phyloP scores from a whole-genome alignment of 2,113 vertebrate species.

The Nibea coibor region DNA sequence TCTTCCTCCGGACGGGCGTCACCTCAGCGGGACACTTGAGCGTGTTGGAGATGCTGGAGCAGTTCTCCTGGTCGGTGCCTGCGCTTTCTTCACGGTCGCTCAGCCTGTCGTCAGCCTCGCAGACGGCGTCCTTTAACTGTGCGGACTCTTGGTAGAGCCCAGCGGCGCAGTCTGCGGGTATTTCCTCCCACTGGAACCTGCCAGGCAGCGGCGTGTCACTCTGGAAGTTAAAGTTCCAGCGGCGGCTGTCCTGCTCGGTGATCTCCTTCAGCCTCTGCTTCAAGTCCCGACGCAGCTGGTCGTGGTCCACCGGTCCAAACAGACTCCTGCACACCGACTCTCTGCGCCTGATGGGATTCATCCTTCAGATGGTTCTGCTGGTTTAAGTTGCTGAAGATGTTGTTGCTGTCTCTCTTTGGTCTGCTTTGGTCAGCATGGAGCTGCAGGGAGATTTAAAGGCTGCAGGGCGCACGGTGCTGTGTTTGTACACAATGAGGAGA shows the following conservation, averaged over 20 bases:
- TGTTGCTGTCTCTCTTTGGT: not conserved
- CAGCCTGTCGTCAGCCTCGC: not conserved
- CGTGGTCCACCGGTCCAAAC: conserved; percentile 91
- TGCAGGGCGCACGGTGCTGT: conserved; percentile 29
- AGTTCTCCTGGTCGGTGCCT: conserved; percentile 82
- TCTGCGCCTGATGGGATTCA: conserved; percentile 57
- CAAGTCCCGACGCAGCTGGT: conserved; percentile 87
- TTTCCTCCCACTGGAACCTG: conserved; percentile 86
- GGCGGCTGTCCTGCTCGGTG: conserved; percentile 84
- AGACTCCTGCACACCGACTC: conserved; percentile 84
- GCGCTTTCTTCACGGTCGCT: not conserved
- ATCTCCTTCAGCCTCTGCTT: conserved; percentile 83
- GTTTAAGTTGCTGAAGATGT: too few species aligned
- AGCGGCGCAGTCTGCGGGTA: conserved; percentile 73
- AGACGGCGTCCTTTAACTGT: not conserved
- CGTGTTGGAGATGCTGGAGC: conserved; percentile 73
- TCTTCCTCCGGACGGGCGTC: conserved; percentile 64
- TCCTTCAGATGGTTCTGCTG: conserved; percentile 22
- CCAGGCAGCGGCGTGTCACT: conserved; percentile 85
- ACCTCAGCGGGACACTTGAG: conserved; percentile 47
- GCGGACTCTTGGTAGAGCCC: conserved; percentile 84
- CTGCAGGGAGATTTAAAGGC: conserved; percentile 54
- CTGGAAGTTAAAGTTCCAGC: conserved; percentile 94
- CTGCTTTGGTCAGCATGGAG: not conserved
- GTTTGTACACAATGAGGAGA: conserved; percentile 59